Evolutionary conservation across 1,140 invertebrate genomes (phyloP).

Genomic region (Conus ventricosus): DNA sequence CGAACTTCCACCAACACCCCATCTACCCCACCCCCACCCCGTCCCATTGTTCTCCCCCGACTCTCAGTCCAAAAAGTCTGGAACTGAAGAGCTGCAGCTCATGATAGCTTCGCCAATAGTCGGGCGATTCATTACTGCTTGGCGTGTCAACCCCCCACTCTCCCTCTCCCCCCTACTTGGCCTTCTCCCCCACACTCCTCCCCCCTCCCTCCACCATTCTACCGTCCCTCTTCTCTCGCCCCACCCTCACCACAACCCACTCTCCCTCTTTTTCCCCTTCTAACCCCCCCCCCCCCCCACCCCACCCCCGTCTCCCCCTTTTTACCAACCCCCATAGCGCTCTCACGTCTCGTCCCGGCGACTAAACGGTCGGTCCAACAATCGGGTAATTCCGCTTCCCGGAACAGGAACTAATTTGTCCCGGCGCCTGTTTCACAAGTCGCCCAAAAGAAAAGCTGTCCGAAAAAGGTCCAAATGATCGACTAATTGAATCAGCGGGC

Average conservation of each 20-base stretch:
- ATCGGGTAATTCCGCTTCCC: neutral
- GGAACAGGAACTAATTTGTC: conserved; percentile 35
- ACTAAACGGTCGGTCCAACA: conserved; percentile 5
- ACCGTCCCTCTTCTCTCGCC: neutral
- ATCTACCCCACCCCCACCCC: too few relatives aligned
- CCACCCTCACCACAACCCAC: neutral
- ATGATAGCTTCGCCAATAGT: conserved; percentile 22
- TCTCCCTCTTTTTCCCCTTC: neutral
- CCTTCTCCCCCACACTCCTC: neutral
- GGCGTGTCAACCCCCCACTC: conserved; percentile 6
- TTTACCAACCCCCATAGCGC: too few relatives aligned
- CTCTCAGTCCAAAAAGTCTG: neutral
- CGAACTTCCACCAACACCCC: too few relatives aligned
- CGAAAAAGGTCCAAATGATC: conserved; percentile 33
- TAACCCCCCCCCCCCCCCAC: neutral
- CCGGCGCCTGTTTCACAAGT: conserved; percentile 31
- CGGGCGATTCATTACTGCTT: conserved; percentile 21
- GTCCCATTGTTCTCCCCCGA: too few relatives aligned
- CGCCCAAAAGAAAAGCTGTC: conserved; percentile 13
- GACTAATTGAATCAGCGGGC: conserved; percentile 26
- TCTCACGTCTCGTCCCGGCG: neutral
- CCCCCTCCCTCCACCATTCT: neutral
- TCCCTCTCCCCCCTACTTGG: neutral
- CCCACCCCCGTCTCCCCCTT: neutral
- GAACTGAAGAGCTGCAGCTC: neutral